Evolutionary conservation across 1,140 invertebrate species (phyloP), one percentile per base, ranked within the genome.

Genomic region (Drosophila takahashii): DNA sequence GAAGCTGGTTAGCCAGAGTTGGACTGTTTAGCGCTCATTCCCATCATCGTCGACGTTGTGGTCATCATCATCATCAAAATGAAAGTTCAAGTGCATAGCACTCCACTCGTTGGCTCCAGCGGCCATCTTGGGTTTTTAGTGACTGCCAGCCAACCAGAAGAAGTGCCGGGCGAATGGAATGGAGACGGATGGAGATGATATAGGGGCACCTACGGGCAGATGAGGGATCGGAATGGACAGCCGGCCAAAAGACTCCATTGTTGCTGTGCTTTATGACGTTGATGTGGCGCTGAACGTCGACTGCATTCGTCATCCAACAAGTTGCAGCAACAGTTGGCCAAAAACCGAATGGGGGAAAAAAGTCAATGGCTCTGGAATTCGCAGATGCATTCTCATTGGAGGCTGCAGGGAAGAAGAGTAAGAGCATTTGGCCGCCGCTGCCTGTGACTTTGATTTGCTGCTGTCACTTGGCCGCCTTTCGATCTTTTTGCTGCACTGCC

Each of bases 281-380:
- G 81, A 86, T 77, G 77, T 74, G 77, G 77, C 81, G 60, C 74
- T 78, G 79, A 37, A 57, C 45, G 56, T 29, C 60, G 53, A 69
- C 62, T 62, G 72, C 62, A 73, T 77, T 67, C 58, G 53, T 64
- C 64, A 74, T 70, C 73, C 83, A 87, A 89, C 83, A 87, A 89
- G 83, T 89, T 89, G 81, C 81, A 86, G 79, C 66, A 87, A 83
- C 79, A 89, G 83, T 87, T 89, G 81, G 84, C 50, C 64, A 44
- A 56, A 67, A 70, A 69, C 66, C 62, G 54, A 51, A 39, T 11
- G 15, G 27, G 52, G 37, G 34, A 60, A 44, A 72, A n/a, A 71
- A 16, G 22, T 15, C 26, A n/a, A 26, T 47, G 42, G 62, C 13
- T 32, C n/a, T 27, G 53, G 53, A 59, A 77, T 53, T 48, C 18